These are phyloP conservation scores for Cassiopea andromeda DNA, from an alignment of 30 jellyfish, hydroid and myxozoan species.

Conservation along the genomic window DNA sequence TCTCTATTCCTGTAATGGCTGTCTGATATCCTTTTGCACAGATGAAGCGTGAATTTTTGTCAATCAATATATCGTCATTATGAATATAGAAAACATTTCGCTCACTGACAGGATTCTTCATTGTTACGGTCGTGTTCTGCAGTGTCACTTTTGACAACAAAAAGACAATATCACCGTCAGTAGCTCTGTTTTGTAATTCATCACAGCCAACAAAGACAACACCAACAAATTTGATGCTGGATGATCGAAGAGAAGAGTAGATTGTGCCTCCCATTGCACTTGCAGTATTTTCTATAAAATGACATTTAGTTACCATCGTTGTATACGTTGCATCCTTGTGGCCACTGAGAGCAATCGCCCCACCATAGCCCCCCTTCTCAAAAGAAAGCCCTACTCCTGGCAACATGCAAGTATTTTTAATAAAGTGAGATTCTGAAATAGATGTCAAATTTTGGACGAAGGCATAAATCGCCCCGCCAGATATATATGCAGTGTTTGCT, in stretches of 20 bases:
- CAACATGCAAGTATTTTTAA: neutral
- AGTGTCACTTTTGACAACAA: neutral
- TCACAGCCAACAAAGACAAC: neutral
- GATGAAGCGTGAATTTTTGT: neutral
- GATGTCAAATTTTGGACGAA: neutral
- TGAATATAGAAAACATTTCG: neutral
- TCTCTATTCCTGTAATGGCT: neutral
- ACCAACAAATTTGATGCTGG: neutral
- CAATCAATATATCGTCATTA: neutral
- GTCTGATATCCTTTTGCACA: neutral
- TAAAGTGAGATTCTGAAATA: neutral
- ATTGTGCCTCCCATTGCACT: constrained; percentile 15
- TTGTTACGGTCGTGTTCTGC: constrained; percentile 2
- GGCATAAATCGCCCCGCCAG: constrained; percentile 6
- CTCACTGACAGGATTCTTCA: neutral
- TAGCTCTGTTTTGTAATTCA: neutral
- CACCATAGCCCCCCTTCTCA: constrained; percentile 8
- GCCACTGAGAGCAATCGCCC: constrained; percentile 2
- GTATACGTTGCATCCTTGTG: neutral
- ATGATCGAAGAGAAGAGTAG: neutral
- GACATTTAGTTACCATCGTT: neutral
- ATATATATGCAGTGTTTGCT: neutral
- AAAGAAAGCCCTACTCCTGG: neutral
- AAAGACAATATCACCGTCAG: constrained; percentile 1
- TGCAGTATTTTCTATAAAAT: neutral